These are phyloP conservation scores for Ommatoiulus sabulosus DNA, from an alignment of 2,888 invertebrate genomes.

Conservation along the genomic window DNA sequence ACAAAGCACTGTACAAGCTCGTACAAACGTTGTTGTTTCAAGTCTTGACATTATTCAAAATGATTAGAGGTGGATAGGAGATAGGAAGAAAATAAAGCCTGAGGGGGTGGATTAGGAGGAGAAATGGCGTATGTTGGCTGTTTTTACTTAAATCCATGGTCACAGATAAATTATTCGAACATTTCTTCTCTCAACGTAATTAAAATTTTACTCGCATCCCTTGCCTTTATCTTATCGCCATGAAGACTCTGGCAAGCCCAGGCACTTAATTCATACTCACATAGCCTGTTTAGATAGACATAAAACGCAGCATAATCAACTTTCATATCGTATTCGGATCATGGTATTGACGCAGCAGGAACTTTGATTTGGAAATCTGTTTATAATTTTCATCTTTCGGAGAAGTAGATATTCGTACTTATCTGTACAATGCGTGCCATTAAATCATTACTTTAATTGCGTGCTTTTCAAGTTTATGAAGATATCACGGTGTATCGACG, in stretches of 20 bases:
- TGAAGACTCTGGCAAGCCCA: slow-evolving; percentile 15
- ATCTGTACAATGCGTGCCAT: background rate
- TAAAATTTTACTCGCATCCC: slow-evolving; percentile 41
- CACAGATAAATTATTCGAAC: slow-evolving; percentile 2
- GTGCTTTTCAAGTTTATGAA: background rate
- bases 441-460: background rate
- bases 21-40: background rate
- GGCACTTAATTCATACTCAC: slow-evolving; percentile 11
- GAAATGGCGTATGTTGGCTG: background rate
- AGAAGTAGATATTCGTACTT: background rate
- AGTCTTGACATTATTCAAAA: background rate
- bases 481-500: background rate
- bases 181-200: slow-evolving; percentile 10
- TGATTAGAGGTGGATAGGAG: background rate
- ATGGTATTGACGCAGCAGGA: background rate
- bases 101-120: background rate
- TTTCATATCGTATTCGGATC: background rate
- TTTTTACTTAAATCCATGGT: slow-evolving; percentile 38
- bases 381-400: background rate
- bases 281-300: background rate
- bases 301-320: background rate
- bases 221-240: background rate
- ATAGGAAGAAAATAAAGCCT: background rate
- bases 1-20: background rate
- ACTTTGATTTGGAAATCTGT: slow-evolving; percentile 1